A percentile compares a stretch with the other conserved stretches of the same genome.
Conservation (phyloP, 2,113 vertebrate species). For the Dipodomys spectabilis region DNA sequence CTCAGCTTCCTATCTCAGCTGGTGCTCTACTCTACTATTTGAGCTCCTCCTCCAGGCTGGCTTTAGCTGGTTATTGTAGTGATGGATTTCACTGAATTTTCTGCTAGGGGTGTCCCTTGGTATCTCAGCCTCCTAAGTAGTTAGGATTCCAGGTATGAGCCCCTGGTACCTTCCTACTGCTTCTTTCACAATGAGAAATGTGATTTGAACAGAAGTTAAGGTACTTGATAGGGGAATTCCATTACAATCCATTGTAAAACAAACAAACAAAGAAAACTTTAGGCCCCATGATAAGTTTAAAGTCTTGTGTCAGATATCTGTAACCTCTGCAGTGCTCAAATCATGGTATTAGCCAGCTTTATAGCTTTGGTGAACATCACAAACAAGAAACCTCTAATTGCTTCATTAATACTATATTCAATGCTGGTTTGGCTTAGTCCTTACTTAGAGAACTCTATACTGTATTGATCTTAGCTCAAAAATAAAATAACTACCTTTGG, state of each 20-base stretch:
- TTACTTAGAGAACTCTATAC: slow-evolving; percentile 63
- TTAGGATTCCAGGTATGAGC: no score
- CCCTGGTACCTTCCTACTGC: background rate
- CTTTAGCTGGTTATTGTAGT: background rate
- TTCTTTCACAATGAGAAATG: slow-evolving; percentile 52
- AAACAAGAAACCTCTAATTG: slow-evolving; percentile 62
- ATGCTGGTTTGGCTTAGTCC: slow-evolving; percentile 8
- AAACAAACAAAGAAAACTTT: background rate
- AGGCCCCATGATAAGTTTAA: background rate
- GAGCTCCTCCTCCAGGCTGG: no score
- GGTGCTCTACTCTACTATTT: no score
- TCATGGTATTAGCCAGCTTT: slow-evolving; percentile 55
- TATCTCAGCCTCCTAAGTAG: no score
- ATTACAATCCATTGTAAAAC: slow-evolving; percentile 13
- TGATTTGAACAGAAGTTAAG: slow-evolving; percentile 26
- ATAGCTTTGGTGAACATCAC: slow-evolving; percentile 39
- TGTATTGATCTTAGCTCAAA: slow-evolving; percentile 70
- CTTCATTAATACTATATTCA: slow-evolving; percentile 46
- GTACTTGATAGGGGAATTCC: background rate
- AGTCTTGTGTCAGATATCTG: background rate
- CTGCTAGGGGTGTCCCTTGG: no score
- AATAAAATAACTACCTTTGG: slow-evolving; percentile 58
- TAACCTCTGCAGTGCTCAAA: slow-evolving; percentile 16
- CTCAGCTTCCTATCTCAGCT: no score
- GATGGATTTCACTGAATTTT: no score